Evolutionary conservation across 2,888 invertebrate genomes (phyloP), one percentile per base, ranked within the genome.

Genomic region (Nephrotoma guestfalica): DNA sequence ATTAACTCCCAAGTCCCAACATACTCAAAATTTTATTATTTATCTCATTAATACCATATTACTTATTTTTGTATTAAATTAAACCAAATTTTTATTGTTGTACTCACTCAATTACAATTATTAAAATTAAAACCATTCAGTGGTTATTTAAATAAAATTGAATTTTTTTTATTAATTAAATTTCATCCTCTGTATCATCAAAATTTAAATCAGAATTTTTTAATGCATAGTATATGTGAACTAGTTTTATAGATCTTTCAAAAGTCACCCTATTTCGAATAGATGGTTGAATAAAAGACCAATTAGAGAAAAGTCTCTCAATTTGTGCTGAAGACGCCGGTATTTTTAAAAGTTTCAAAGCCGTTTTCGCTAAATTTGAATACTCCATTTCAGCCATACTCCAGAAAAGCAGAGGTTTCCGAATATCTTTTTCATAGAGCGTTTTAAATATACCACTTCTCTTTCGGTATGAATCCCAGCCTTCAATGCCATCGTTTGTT

Each of bases 271-370:
- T 30, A 83, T 83, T 83, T n/a, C 83, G 30, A 41, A 41, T 9
- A 2, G 41, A 40, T 15, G 57, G 83, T 13, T 86, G 86, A 40
- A 86, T 86, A 15, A 86, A 47, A 30, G 86, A 41, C 87, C 87
- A 88, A 30, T 86, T 86, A 9, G 87, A 87, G 42, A 87, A 88
- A 13, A 87, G 42, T 51, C 87, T 86, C 85, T 88, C 88, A 2
- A 87, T 45, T 86, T 88, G 87, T 9, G 87, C 87, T 7, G 87
- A 87, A 13, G 88, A 88, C n/a, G 87, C 87, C 6, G 88, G 87
- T 42, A 88, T 86, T 85, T 86, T 86, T 30, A 88, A 85, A 30
- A 88, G 84, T 83, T 88, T 88, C 11, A 86, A 43, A 5, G 88
- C 88, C 5, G 88, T 47, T 42, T 86, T 86, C 9, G 86, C n/a